phyloP scores from a whole-genome alignment of 2,797 vertebrate genomes.

The Selene dorsalis region DNA sequence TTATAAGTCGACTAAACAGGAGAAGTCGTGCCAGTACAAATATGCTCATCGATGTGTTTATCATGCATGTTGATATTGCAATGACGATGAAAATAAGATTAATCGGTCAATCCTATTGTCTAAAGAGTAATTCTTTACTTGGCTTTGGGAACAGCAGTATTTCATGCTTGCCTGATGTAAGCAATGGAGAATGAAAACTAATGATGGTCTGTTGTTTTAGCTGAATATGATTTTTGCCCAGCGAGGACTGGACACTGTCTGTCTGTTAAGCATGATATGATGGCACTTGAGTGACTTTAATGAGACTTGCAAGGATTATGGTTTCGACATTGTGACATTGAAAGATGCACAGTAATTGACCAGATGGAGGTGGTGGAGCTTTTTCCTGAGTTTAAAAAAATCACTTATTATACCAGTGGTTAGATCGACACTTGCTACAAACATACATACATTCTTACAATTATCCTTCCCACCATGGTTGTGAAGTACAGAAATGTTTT shows the following conservation, averaged over 20 bases:
- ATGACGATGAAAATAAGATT: too few relatives aligned
- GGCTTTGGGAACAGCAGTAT: background rate
- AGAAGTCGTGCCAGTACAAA: too few relatives aligned
- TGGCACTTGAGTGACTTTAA: slow-evolving; percentile 18
- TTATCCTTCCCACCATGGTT: background rate
- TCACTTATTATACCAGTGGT: background rate
- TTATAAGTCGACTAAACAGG: too few relatives aligned
- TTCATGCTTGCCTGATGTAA: background rate
- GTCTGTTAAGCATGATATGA: slow-evolving; percentile 2
- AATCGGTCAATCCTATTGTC: background rate
- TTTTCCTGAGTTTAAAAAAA: slow-evolving; percentile 7
- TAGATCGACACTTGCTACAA: slow-evolving; percentile 4
- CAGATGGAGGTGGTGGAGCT: slow-evolving; percentile 8
- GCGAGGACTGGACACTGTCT: background rate
- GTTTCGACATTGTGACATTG: slow-evolving; percentile 12
- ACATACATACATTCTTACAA: background rate
- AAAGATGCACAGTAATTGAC: slow-evolving; percentile 3
- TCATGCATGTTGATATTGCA: too few relatives aligned
- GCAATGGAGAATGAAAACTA: slow-evolving; percentile 4
- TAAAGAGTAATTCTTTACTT: background rate
- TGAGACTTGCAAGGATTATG: slow-evolving; percentile 6
- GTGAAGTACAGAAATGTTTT: too few relatives aligned
- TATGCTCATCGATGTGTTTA: too few relatives aligned
- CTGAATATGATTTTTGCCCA: background rate
- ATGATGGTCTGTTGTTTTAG: background rate